Evolutionary conservation across 2,797 vertebrate genomes (phyloP).

Genomic region (Anguilla anguilla): DNA sequence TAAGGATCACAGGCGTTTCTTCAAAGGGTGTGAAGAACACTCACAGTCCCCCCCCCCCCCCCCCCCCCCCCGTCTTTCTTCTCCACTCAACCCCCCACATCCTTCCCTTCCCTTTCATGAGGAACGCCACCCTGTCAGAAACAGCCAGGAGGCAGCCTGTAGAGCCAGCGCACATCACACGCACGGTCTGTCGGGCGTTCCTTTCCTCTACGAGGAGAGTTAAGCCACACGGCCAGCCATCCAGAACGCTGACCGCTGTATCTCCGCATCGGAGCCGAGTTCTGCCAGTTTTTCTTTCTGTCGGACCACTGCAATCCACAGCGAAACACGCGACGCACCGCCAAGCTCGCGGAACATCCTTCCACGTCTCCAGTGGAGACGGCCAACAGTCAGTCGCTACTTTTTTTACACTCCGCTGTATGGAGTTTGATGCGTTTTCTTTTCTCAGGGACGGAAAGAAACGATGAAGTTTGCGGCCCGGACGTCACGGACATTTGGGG

Average conservation of each 20-base stretch:
- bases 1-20: constrained; percentile 39
- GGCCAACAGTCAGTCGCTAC: neutral
- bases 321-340: neutral
- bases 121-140: neutral
- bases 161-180: neutral
- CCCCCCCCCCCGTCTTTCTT: neutral
- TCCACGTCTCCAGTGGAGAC: neutral
- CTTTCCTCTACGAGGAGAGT: neutral
- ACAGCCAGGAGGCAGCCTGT: neutral
- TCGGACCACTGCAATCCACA: neutral
- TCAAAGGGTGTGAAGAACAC: constrained; percentile 35
- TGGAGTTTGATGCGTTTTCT: neutral
- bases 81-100: neutral
- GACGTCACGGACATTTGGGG: neutral
- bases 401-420: neutral
- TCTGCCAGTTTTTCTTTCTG: neutral
- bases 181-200: too few species aligned
- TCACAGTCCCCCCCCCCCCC: neutral
- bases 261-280: neutral
- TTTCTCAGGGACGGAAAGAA: neutral
- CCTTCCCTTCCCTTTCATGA: neutral
- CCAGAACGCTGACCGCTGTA: neutral
- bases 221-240: too few species aligned
- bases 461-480: neutral
- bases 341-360: neutral